Evolutionary conservation across 2,113 vertebrate species (phyloP).

Genomic region (Butorides virescens): DNA sequence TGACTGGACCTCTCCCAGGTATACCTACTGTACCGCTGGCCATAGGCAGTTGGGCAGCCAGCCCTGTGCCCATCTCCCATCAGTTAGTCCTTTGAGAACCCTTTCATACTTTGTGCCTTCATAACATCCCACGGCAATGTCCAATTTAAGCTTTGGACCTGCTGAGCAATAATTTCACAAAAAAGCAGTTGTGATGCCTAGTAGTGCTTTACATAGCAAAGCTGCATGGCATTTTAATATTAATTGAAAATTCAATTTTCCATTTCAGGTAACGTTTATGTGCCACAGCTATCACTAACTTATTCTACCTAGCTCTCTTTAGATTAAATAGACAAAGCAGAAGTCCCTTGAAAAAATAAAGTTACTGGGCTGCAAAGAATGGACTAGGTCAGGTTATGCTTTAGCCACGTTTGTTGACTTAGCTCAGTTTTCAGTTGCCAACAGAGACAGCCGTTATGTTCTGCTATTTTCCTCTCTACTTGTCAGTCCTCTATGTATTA

Average conservation of each 20-base stretch:
- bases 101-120: neutral
- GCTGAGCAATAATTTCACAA: neutral
- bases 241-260: neutral
- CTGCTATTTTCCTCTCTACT: slow-evolving; percentile 7
- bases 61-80: neutral
- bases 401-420: neutral
- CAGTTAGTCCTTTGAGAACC: neutral
- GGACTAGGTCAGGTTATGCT: neutral
- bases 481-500: neutral
- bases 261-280: neutral
- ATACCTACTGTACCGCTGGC: neutral
- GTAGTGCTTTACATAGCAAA: neutral
- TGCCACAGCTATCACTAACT: neutral
- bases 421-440: slow-evolving; percentile 2
- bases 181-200: accelerated
- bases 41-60: neutral
- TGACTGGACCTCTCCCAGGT: neutral
- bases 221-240: neutral
- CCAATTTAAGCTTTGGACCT: neutral
- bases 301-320: neutral
- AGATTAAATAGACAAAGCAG: neutral
- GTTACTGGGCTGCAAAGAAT: neutral
- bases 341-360: neutral
- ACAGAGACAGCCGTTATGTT: neutral
- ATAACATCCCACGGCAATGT: neutral